Conservation (phyloP, 2,797 vertebrate species). For the Poecilia gillii region DNA sequence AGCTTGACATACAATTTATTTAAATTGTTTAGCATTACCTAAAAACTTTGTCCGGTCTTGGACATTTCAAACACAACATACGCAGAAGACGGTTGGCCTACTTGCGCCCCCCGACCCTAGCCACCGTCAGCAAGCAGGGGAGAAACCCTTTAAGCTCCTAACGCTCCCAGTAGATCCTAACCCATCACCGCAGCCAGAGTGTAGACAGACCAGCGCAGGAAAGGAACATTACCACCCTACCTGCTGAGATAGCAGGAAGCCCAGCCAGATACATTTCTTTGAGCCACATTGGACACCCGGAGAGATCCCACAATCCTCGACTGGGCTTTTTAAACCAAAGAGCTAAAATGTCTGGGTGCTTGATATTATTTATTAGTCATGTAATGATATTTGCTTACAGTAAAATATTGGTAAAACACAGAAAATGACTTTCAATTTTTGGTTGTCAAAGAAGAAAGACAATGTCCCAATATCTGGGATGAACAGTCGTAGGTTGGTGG, state of each 20-base stretch:
- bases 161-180: neutral
- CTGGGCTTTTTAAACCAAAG: neutral
- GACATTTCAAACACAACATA: neutral
- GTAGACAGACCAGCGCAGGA: neutral
- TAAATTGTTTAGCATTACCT: neutral
- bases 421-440: neutral
- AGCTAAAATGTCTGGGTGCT: neutral
- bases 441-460: neutral
- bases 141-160: neutral
- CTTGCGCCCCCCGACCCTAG: neutral
- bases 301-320: neutral
- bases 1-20: neutral
- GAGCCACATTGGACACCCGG: neutral
- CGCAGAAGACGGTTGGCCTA: neutral
- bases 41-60: neutral
- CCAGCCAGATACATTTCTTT: neutral
- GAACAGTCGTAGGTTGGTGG: neutral
- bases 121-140: neutral
- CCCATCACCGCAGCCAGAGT: neutral
- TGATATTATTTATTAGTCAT: neutral
- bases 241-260: neutral
- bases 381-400: neutral
- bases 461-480: neutral
- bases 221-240: neutral
- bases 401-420: neutral